Evolutionary conservation across 1,140 invertebrate genomes (phyloP).

Genomic region (Muscidifurax raptorellus): DNA sequence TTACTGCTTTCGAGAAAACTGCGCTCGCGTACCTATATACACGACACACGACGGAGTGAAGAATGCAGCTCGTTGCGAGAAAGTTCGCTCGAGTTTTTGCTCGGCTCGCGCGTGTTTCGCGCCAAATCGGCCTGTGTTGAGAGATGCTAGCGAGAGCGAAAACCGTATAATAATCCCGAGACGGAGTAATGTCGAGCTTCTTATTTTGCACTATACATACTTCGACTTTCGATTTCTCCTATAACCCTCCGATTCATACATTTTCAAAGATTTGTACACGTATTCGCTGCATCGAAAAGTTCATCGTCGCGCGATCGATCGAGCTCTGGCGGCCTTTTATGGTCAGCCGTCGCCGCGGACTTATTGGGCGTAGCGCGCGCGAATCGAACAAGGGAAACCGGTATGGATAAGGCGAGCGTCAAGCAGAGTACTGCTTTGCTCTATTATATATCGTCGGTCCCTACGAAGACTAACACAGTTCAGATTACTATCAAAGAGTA

Average conservation of each 20-base stretch:
- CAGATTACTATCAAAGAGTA: too few relatives aligned
- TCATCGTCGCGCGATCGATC: slow-evolving; percentile 17
- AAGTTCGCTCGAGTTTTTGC: neutral
- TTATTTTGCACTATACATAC: too few relatives aligned
- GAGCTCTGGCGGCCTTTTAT: neutral
- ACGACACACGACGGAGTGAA: neutral
- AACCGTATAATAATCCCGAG: too few relatives aligned
- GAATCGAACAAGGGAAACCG: slow-evolving; percentile 57
- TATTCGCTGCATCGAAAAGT: neutral
- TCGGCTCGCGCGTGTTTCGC: neutral
- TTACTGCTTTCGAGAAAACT: slow-evolving; percentile 17
- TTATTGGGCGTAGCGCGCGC: slow-evolving; percentile 56
- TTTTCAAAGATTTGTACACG: neutral
- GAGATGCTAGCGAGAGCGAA: neutral
- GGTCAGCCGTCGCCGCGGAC: slow-evolving; percentile 24
- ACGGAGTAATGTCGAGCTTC: too few relatives aligned
- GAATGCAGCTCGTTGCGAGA: neutral
- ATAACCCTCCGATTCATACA: too few relatives aligned
- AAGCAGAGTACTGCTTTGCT: neutral
- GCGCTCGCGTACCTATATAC: neutral
- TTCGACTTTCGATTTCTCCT: too few relatives aligned
- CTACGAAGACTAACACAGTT: too few relatives aligned
- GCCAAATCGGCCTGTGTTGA: neutral
- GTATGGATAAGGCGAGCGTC: slow-evolving; percentile 34
- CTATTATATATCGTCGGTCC: too few relatives aligned